Evolutionary conservation across 1,140 invertebrate species (phyloP).

Genomic region (Triops cancriformis): DNA sequence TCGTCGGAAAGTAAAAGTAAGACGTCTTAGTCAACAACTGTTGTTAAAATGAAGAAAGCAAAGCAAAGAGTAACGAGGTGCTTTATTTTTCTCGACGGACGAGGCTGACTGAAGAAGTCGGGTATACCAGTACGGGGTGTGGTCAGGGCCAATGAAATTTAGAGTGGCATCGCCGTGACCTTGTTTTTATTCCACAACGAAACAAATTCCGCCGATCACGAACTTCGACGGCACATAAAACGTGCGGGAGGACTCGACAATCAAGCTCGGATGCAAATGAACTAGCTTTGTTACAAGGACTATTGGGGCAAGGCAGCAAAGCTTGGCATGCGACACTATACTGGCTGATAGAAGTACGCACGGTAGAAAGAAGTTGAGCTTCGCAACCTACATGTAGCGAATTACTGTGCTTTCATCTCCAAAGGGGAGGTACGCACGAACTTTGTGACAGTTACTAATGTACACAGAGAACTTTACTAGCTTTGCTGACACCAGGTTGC

Average conservation of each 20-base stretch:
- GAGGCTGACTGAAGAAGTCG: not conserved
- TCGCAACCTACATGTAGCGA: not conserved
- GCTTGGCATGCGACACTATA: not conserved
- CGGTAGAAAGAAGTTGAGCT: not conserved
- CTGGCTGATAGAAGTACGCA: not conserved
- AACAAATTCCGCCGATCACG: not conserved
- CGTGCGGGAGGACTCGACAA: conserved; percentile 11
- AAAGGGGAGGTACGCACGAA: not conserved
- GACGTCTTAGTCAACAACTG: too few relatives aligned
- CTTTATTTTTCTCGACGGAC: not conserved
- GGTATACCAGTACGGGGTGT: not conserved
- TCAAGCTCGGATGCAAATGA: not conserved
- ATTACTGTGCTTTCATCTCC: not conserved
- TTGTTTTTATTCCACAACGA: not conserved
- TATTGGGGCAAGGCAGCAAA: not conserved
- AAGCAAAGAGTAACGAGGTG: not conserved
- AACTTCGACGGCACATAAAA: not conserved
- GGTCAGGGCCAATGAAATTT: not conserved
- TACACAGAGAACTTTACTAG: not conserved
- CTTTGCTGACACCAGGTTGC: not conserved
- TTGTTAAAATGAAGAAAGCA: too few relatives aligned
- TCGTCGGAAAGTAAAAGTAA: too few relatives aligned
- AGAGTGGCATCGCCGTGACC: conserved; percentile 1
- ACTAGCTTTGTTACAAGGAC: not conserved
- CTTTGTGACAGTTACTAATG: not conserved